These are phyloP conservation scores for Pseudococcus viburni DNA, from an alignment of 2,888 invertebrate genomes.

Conservation along the genomic window DNA sequence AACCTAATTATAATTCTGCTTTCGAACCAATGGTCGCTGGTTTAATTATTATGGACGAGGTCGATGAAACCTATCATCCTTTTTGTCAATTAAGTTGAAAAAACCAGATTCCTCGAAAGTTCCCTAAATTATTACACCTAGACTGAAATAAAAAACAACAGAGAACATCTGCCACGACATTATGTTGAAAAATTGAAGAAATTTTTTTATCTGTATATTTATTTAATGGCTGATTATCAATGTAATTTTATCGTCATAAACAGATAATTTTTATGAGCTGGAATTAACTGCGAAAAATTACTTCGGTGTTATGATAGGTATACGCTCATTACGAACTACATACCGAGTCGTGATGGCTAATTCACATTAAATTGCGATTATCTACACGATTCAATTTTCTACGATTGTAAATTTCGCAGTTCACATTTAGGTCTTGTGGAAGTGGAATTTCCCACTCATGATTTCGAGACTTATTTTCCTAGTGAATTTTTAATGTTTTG, in stretches of 20 bases:
- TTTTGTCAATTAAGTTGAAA: not conserved
- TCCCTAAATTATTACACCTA: too few species aligned
- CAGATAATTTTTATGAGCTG: constrained; percentile 28
- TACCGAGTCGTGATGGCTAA: not conserved
- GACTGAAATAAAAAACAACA: not conserved
- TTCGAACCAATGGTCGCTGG: too few species aligned
- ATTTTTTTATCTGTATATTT: not conserved
- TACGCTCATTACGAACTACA: not conserved
- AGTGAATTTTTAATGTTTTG: not conserved
- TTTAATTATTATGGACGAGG: not conserved
- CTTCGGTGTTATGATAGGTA: not conserved
- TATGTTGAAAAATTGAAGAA: not conserved
- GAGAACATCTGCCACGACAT: not conserved
- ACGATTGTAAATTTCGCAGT: not conserved
- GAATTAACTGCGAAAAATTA: constrained; percentile 29
- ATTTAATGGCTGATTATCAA: constrained; percentile 7
- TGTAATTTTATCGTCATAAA: constrained; percentile 8
- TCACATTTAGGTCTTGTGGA: not conserved
- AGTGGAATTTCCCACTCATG: not conserved
- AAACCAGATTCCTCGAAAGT: too few species aligned
- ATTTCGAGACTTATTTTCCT: not conserved
- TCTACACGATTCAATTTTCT: not conserved
- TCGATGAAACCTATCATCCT: not conserved
- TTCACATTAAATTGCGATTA: not conserved
- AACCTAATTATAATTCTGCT: not conserved